phyloP scores from a whole-genome alignment of 2,888 invertebrate species.

The Ophraella communa region DNA sequence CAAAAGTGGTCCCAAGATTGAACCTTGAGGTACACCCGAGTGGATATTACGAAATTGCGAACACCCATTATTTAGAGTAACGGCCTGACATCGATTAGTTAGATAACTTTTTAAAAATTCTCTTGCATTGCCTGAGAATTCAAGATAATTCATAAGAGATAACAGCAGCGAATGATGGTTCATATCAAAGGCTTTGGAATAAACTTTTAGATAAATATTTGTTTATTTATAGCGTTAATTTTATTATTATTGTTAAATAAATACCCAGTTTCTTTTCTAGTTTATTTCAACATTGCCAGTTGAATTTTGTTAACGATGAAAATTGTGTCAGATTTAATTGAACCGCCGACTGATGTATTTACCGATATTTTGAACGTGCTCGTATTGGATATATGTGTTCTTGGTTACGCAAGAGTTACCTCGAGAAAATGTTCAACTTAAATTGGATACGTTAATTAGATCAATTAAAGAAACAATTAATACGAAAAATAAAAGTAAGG shows the following conservation, averaged over 20 bases:
- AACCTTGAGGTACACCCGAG: too few relatives aligned
- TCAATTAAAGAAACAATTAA: not conserved
- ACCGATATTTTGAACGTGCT: not conserved
- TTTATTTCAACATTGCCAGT: not conserved
- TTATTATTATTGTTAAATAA: too few relatives aligned
- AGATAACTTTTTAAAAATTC: too few relatives aligned
- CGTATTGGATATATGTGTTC: not conserved
- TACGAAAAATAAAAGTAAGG: not conserved
- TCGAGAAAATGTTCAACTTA: not conserved
- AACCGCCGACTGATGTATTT: not conserved
- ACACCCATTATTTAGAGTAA: too few relatives aligned
- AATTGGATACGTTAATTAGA: not conserved
- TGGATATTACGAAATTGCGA: too few relatives aligned
- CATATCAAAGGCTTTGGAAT: too few relatives aligned
- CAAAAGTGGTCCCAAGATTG: too few relatives aligned
- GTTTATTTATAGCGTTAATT: not conserved
- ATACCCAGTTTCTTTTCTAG: not conserved
- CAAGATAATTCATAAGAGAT: too few relatives aligned
- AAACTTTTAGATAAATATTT: too few relatives aligned
- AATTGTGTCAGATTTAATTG: not conserved
- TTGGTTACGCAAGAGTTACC: not conserved
- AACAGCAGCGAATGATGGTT: too few relatives aligned
- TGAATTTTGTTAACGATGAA: not conserved
- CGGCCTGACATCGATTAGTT: too few relatives aligned
- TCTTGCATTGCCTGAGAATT: too few relatives aligned